Conservation (phyloP, 2,797 vertebrate genomes). For the Eremophila alpestris region DNA sequence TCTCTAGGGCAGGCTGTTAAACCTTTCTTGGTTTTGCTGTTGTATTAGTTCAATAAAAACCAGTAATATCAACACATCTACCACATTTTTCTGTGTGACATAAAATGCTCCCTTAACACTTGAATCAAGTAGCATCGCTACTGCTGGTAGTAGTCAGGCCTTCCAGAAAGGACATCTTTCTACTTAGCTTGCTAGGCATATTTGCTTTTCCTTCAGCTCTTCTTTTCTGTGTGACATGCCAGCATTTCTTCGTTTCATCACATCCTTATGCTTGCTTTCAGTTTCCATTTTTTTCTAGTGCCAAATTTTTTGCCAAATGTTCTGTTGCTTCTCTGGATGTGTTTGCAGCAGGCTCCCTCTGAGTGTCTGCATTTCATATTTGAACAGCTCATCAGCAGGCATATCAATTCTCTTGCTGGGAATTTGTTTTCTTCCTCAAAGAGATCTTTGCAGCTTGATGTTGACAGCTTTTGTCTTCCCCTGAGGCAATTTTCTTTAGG, state of each 20-base stretch:
- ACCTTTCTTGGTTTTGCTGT: not conserved
- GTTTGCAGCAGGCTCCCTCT: slow-evolving; percentile 2
- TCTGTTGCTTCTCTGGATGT: slow-evolving; percentile 7
- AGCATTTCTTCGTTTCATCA: slow-evolving; percentile 5
- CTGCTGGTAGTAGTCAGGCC: not conserved
- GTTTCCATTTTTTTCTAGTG: slow-evolving; percentile 12
- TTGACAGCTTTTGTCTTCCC: slow-evolving; percentile 66
- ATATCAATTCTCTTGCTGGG: slow-evolving; percentile 25
- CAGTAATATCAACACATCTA: not conserved
- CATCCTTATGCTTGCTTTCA: slow-evolving; percentile 37
- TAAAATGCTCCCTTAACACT: not conserved
- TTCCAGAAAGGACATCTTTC: not conserved
- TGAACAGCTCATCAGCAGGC: slow-evolving; percentile 29
- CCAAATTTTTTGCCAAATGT: slow-evolving; percentile 53
- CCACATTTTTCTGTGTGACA: not conserved
- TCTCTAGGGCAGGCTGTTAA: not conserved
- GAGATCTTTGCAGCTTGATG: slow-evolving; percentile 55
- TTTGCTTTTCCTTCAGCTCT: slow-evolving; percentile 32
- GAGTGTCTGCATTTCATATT: slow-evolving; percentile 8
- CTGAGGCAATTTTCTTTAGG: slow-evolving; percentile 51
- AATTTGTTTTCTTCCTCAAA: slow-evolving; percentile 62
- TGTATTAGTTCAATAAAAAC: slow-evolving; percentile 8
- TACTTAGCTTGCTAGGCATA: slow-evolving; percentile 18
- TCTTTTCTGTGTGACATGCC: not conserved
- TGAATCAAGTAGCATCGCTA: not conserved